Percentiles rank a stretch among this genome's conserved stretches.
Conservation (phyloP, 2,797 vertebrate genomes). For the Numenius phaeopus region DNA sequence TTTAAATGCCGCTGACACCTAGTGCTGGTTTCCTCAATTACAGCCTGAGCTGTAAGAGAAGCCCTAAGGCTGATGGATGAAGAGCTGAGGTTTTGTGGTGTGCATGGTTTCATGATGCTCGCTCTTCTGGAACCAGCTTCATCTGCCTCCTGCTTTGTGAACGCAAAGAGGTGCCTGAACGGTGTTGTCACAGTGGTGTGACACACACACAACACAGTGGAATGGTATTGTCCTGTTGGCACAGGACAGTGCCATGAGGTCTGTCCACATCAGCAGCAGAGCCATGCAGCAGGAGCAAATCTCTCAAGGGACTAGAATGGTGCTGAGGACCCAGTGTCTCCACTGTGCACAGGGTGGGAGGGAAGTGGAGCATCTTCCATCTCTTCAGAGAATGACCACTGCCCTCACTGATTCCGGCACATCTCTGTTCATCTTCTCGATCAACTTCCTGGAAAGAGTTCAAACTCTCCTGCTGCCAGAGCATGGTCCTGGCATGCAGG, state of each 20-base stretch:
- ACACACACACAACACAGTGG: no score
- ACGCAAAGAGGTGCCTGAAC: background rate
- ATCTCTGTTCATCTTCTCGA: background rate
- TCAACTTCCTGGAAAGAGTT: no score
- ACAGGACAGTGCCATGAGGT: background rate
- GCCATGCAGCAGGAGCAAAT: background rate
- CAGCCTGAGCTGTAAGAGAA: background rate
- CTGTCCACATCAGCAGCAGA: background rate
- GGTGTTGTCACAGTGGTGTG: background rate
- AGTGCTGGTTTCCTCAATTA: background rate
- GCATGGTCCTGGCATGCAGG: background rate
- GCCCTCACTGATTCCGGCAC: background rate
- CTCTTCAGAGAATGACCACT: background rate
- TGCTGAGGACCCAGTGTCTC: background rate
- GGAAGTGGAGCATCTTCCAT: background rate
- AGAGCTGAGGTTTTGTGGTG: accelerated
- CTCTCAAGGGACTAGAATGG: background rate
- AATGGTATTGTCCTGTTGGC: no score
- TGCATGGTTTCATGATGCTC: accelerated
- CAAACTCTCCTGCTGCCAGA: background rate
- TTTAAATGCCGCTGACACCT: background rate
- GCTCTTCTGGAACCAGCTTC: background rate
- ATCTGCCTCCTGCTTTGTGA: background rate
- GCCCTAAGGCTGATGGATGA: accelerated
- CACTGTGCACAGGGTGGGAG: background rate